Percentiles rank a stretch among this genome's conserved stretches.
These are phyloP conservation scores for Phyllostomus hastatus DNA, from an alignment of 2,113 vertebrate genomes.

Conservation along the genomic window DNA sequence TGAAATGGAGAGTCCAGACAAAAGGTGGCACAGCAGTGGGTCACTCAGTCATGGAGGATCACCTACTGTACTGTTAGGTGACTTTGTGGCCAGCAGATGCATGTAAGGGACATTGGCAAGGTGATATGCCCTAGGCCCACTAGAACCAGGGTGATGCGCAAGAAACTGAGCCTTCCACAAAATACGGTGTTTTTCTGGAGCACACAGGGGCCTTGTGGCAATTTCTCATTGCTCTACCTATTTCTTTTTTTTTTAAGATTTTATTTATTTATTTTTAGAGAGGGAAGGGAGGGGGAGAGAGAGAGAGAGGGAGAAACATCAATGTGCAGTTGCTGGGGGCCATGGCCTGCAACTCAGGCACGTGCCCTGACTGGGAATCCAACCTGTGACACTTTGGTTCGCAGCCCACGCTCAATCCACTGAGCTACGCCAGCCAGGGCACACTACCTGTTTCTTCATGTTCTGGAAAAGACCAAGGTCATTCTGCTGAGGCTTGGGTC, in stretches of 20 bases:
- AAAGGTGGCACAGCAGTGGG: neutral
- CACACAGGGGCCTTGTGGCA: neutral
- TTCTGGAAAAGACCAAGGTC: neutral
- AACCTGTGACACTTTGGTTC: no score
- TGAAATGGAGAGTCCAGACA: neutral
- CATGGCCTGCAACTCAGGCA: no score
- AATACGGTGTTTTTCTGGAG: neutral
- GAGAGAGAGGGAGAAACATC: no score
- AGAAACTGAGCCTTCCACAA: neutral
- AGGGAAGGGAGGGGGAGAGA: no score
- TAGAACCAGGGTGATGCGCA: neutral
- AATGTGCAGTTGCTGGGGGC: no score
- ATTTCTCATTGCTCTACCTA: neutral
- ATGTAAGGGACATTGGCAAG: neutral
- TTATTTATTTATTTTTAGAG: no score
- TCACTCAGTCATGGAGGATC: neutral
- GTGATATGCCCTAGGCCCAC: neutral
- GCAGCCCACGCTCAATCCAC: no score
- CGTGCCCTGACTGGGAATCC: no score
- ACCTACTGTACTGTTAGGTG: neutral
- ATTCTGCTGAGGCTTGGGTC: neutral
- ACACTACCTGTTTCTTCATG: accelerated
- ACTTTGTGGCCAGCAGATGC: accelerated
- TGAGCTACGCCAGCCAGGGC: no score
- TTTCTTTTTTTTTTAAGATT: neutral